These are phyloP conservation scores for Pheosia tremula DNA, from an alignment of 2,888 invertebrate species.

Conservation along the genomic window DNA sequence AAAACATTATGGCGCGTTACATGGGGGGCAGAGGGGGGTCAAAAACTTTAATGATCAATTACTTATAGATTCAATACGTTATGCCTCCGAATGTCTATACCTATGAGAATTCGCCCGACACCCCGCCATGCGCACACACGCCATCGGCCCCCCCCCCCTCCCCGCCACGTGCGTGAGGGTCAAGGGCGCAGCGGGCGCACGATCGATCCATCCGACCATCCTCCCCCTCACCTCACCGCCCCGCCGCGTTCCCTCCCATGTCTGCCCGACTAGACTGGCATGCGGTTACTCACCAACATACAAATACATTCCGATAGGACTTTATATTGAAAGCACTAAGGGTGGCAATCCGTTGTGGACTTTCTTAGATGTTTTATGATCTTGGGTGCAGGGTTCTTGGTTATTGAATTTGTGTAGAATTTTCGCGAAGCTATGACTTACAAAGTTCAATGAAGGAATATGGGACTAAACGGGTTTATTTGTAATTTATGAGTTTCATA, in stretches of 20 bases:
- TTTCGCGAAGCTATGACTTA: too few species aligned
- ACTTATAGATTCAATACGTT: too few species aligned
- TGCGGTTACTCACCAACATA: constrained; percentile 23
- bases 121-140: constrained; percentile 27
- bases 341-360: background rate
- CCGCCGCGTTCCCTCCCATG: constrained; percentile 28
- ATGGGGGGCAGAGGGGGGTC: too few species aligned
- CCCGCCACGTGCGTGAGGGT: constrained; percentile 57
- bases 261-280: constrained; percentile 52
- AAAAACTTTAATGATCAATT: too few species aligned
- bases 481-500: too few species aligned
- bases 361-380: too few species aligned
- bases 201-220: constrained; percentile 44
- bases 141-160: constrained; percentile 20
- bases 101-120: constrained; percentile 18
- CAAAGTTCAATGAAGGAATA: too few species aligned
- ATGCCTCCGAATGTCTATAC: too few species aligned
- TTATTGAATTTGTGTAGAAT: too few species aligned
- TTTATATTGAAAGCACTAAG: background rate
- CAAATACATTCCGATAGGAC: background rate
- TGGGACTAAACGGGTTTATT: too few species aligned
- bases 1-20: too few species aligned
- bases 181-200: constrained; percentile 64
- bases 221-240: constrained; percentile 17
- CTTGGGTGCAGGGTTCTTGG: too few species aligned